Conservation (phyloP, 2,888 invertebrate species). For the Odontocolon sp. region DNA sequence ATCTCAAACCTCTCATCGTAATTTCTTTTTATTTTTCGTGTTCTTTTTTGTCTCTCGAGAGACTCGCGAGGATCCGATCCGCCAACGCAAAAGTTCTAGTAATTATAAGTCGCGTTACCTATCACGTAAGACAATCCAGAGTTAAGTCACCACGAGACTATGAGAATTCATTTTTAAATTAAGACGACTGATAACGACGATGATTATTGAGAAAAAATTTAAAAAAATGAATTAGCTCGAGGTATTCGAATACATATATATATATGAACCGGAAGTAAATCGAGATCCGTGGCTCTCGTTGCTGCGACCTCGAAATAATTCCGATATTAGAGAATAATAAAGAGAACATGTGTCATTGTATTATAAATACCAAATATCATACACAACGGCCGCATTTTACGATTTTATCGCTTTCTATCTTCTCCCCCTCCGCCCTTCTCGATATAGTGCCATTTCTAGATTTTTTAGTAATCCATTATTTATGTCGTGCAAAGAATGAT, state of each 20-base stretch:
- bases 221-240: slow-evolving; percentile 20
- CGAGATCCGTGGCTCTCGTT: not conserved
- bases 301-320: slow-evolving; percentile 22
- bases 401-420: slow-evolving; percentile 43
- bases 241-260: slow-evolving; percentile 25
- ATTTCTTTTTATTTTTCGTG: slow-evolving; percentile 25
- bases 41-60: slow-evolving; percentile 19
- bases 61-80: slow-evolving; percentile 36
- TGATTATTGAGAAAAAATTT: slow-evolving; percentile 26
- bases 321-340: slow-evolving; percentile 44
- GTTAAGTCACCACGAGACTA: slow-evolving; percentile 52
- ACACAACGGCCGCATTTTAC: slow-evolving; percentile 55
- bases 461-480: slow-evolving; percentile 46
- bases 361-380: slow-evolving; percentile 71
- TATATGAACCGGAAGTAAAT: slow-evolving; percentile 16
- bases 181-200: slow-evolving; percentile 50
- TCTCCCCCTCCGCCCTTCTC: not conserved
- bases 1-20: slow-evolving; percentile 24
- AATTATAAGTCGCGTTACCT: slow-evolving; percentile 58
- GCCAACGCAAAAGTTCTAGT: slow-evolving; percentile 46
- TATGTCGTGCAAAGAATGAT: slow-evolving; percentile 44
- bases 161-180: slow-evolving; percentile 35
- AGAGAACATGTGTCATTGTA: slow-evolving; percentile 67
- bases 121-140: slow-evolving; percentile 71
- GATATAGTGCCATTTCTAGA: slow-evolving; percentile 58